A percentile compares a stretch with the other conserved stretches of the same genome.
These are phyloP conservation scores for Metopia argyrocephala DNA, from an alignment of 2,888 invertebrate genomes.

Conservation along the genomic window DNA sequence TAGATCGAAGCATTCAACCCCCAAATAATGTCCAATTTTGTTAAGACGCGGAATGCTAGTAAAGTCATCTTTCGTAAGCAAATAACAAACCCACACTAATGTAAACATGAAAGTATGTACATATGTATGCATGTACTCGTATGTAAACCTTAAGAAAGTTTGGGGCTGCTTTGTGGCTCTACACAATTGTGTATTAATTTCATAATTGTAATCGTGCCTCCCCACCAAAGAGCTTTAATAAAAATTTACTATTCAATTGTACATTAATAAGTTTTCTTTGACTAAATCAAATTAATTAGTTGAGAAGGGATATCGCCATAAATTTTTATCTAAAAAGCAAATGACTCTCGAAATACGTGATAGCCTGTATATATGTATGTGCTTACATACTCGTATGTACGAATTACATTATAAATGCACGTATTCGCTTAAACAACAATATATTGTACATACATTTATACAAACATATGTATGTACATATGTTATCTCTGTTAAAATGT, in stretches of 20 bases:
- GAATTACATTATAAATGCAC: too few relatives aligned
- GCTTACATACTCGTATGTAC: neutral
- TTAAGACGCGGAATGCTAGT: too few relatives aligned
- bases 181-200: conserved; percentile 45
- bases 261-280: conserved; percentile 49
- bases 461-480: too few relatives aligned
- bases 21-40: too few relatives aligned
- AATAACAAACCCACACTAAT: too few relatives aligned
- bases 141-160: too few relatives aligned
- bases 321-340: conserved; percentile 50
- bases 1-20: too few relatives aligned
- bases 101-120: too few relatives aligned
- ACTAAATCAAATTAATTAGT: conserved; percentile 59
- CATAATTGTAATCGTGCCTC: conserved; percentile 41
- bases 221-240: conserved; percentile 18
- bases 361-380: conserved; percentile 30
- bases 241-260: conserved; percentile 45
- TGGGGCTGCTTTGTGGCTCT: neutral
- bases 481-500: too few relatives aligned
- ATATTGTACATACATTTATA: neutral
- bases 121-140: neutral
- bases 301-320: conserved; percentile 51
- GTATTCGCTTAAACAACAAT: neutral
- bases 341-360: conserved; percentile 38
- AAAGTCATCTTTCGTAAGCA: too few relatives aligned